Evolutionary conservation across 2,888 invertebrate species (phyloP), one percentile per base, ranked within the genome.

Genomic region (Palloptera scutellata): DNA sequence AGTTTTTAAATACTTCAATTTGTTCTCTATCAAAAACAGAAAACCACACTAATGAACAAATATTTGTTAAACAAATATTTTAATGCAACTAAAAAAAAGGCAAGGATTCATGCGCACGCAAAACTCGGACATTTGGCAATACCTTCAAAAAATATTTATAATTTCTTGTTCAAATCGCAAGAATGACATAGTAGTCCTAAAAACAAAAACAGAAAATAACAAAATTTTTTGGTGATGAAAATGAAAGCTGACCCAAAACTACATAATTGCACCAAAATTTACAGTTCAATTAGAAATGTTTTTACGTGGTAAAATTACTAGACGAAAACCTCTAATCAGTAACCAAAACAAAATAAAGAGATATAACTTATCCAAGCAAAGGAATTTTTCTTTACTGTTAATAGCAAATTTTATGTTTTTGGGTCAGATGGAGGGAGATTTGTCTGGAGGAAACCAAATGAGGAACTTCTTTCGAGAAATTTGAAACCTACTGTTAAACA

Each of bases 381-480:
- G 17, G 53, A 13, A 4, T 19, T 51, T 61, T 20, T 53, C 41
- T 11, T 43, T 57, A 45, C 45, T 13, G 45, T n/a, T 12, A 10
- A 57, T 9, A 43, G 43, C 13, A 61, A 61, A 61, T 61, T 48
- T 45, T 43, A 61, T 45, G 11, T 64, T 42, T 48, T 57, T 64
- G 45, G 54, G 20, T 68, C 61, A 30, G 68, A 68, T 55, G 61
- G 52, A 17, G 57, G 30, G 15, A 13, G 58, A 10, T 61, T 57
- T 41, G 64, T 68, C 19, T 68, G 68, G 58, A 51, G 64, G 45
- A 65, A 61, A 42, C 42, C 43, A 1, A 66, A 59, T 52, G 62
- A 53, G 41, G 66, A 69, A 54, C 51, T 64, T 20, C 51, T 58
- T 40, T 45, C 17, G 43, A 57, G 54, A 17, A 58, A 69, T 48